These are phyloP conservation scores for Takifugu ocellatus DNA, from an alignment of 2,797 vertebrate species.

Conservation along the genomic window DNA sequence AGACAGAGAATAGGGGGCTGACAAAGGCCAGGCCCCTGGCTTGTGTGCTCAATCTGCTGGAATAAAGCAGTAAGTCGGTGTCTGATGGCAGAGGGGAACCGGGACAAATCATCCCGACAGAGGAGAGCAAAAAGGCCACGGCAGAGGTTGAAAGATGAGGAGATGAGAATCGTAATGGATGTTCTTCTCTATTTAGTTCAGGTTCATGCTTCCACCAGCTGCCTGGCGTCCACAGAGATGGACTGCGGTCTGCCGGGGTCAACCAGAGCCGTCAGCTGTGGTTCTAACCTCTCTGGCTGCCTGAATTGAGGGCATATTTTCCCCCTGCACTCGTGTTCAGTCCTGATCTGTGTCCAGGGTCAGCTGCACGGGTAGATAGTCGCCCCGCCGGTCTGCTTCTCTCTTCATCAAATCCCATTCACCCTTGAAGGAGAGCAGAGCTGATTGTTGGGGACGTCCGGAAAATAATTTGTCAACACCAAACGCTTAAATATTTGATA, in stretches of 20 bases:
- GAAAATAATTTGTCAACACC: not conserved
- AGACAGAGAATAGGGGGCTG: conserved; percentile 31
- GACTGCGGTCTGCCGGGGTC: conserved; percentile 45
- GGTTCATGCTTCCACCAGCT: conserved; percentile 38
- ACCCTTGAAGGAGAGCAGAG: no score
- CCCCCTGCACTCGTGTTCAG: conserved; percentile 2
- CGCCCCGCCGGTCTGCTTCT: not conserved
- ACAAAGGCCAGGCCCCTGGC: conserved; percentile 50
- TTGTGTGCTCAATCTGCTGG: conserved; percentile 59
- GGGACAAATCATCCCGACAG: conserved; percentile 56
- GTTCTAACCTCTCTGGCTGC: conserved; percentile 45
- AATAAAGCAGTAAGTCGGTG: conserved; percentile 54
- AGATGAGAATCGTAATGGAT: conserved; percentile 60
- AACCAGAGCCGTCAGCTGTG: conserved; percentile 48
- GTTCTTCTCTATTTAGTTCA: conserved; percentile 63
- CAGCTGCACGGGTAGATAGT: conserved; percentile 7
- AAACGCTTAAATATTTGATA: not conserved
- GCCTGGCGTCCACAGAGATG: conserved; percentile 41
- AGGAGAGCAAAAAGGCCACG: conserved; percentile 56
- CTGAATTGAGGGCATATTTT: conserved; percentile 40
- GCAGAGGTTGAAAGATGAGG: conserved; percentile 63
- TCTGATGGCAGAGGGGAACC: conserved; percentile 49
- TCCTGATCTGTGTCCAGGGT: conserved; percentile 36
- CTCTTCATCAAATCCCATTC: no score
- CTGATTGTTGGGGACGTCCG: not conserved